phyloP scores from a whole-genome alignment of 2,797 vertebrate species.

The Microtus californicus region DNA sequence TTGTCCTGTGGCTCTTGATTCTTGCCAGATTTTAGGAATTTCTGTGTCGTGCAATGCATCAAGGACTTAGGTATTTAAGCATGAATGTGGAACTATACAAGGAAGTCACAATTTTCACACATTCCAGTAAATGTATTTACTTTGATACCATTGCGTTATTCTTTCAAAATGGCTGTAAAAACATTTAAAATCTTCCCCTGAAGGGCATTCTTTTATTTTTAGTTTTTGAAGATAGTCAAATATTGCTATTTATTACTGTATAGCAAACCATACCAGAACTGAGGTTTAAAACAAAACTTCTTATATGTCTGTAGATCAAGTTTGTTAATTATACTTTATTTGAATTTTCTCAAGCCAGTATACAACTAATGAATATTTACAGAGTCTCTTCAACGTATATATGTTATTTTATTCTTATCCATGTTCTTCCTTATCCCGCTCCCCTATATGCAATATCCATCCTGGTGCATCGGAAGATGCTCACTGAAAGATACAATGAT shows the following conservation, averaged over 20 bases:
- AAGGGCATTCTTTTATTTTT: not conserved
- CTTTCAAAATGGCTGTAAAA: not conserved
- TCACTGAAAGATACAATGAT: not conserved
- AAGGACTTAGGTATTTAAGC: conserved; percentile 8
- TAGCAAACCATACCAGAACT: not conserved
- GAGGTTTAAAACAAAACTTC: not conserved
- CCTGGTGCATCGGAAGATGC: not conserved
- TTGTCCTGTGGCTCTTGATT: conserved; percentile 46
- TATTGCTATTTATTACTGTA: not conserved
- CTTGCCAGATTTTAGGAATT: conserved; percentile 25
- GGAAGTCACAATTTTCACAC: conserved; percentile 34
- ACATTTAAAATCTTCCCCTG: not conserved
- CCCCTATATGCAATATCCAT: not conserved
- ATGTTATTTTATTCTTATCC: not conserved
- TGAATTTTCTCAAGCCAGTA: not conserved
- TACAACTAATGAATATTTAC: not conserved
- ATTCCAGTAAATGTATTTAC: not conserved
- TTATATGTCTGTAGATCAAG: not conserved
- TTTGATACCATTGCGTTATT: not conserved
- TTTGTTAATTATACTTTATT: not conserved
- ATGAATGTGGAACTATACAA: not conserved
- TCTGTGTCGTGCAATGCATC: conserved; percentile 30
- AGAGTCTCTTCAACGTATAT: not conserved
- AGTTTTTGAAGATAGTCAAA: not conserved
- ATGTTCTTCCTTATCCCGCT: not conserved